These are phyloP conservation scores for Ricordea florida DNA, from an alignment of 92 coral and sea anemone species.

Conservation along the genomic window DNA sequence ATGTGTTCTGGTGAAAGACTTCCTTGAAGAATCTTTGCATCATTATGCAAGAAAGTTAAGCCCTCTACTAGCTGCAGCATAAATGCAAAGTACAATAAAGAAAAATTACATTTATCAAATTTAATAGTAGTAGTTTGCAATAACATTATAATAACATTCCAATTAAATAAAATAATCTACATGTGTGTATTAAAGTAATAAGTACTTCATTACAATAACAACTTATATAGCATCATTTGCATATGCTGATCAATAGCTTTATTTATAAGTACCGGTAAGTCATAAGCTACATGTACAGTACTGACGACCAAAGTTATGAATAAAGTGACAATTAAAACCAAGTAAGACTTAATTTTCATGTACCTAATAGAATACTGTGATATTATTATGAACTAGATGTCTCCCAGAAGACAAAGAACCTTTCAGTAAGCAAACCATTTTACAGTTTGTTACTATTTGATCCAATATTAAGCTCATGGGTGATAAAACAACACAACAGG, in stretches of 20 bases:
- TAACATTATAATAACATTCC: too few relatives aligned
- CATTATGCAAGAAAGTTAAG: slow-evolving; percentile 93
- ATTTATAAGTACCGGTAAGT: too few relatives aligned
- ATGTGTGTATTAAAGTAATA: too few relatives aligned
- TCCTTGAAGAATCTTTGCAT: slow-evolving; percentile 95
- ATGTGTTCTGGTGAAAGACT: slow-evolving; percentile 79
- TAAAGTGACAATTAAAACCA: too few relatives aligned
- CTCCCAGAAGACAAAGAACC: background rate
- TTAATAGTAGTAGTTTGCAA: background rate
- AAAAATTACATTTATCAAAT: background rate
- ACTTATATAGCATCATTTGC: too few relatives aligned
- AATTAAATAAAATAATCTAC: too few relatives aligned
- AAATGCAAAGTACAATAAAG: background rate
- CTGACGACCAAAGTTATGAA: too few relatives aligned
- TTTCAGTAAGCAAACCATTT: slow-evolving; percentile 31
- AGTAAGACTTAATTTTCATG: too few relatives aligned
- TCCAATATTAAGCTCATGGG: slow-evolving; percentile 10
- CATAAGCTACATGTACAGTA: too few relatives aligned
- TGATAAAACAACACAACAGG: background rate
- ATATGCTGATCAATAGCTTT: too few relatives aligned
- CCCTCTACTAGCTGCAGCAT: slow-evolving; percentile 85
- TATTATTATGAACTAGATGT: slow-evolving; percentile 20
- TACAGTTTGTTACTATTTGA: background rate
- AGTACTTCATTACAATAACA: too few relatives aligned
- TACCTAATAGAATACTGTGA: too few relatives aligned